phyloP scores from a whole-genome alignment of 2,888 invertebrate genomes.

The Drosophila formosana region DNA sequence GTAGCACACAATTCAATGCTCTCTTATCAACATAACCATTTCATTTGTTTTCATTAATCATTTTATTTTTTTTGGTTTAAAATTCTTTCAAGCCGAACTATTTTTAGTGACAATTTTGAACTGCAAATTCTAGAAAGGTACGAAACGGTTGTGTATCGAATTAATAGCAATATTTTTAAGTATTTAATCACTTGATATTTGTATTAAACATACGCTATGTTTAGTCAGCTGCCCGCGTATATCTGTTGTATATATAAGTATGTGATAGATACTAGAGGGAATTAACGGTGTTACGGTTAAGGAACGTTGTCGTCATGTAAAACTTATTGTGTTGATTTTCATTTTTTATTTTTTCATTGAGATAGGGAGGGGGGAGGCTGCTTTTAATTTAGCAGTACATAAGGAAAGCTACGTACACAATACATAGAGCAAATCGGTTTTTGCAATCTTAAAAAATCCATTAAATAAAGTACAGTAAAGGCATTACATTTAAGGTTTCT shows the following conservation, averaged over 20 bases:
- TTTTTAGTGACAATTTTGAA: slow-evolving; percentile 82
- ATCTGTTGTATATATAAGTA: slow-evolving; percentile 23
- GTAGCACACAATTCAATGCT: slow-evolving; percentile 43
- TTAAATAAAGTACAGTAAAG: slow-evolving; percentile 62
- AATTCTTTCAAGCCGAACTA: slow-evolving; percentile 58
- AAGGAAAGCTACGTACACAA: slow-evolving; percentile 62
- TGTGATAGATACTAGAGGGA: slow-evolving; percentile 31
- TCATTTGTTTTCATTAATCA: slow-evolving; percentile 10
- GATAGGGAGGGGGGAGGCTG: slow-evolving; percentile 28
- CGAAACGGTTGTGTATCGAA: slow-evolving; percentile 61
- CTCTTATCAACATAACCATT: slow-evolving; percentile 49
- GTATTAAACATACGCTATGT: slow-evolving; percentile 28
- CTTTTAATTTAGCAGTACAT: slow-evolving; percentile 49
- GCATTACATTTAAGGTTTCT: slow-evolving; percentile 44
- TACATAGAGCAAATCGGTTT: slow-evolving; percentile 59
- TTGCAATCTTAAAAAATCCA: slow-evolving; percentile 43
- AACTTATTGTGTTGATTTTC: slow-evolving; percentile 24
- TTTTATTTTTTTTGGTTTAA: slow-evolving; percentile 39
- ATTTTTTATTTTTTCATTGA: slow-evolving; percentile 42
- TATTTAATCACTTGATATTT: slow-evolving; percentile 42
- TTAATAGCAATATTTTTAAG: slow-evolving; percentile 44
- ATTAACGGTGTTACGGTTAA: slow-evolving; percentile 42
- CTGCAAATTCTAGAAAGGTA: slow-evolving; percentile 85
- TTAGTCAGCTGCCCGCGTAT: slow-evolving; percentile 32
- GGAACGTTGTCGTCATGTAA: slow-evolving; percentile 59